phyloP scores from a whole-genome alignment of 2,113 vertebrate species.

The Okapia johnstoni region DNA sequence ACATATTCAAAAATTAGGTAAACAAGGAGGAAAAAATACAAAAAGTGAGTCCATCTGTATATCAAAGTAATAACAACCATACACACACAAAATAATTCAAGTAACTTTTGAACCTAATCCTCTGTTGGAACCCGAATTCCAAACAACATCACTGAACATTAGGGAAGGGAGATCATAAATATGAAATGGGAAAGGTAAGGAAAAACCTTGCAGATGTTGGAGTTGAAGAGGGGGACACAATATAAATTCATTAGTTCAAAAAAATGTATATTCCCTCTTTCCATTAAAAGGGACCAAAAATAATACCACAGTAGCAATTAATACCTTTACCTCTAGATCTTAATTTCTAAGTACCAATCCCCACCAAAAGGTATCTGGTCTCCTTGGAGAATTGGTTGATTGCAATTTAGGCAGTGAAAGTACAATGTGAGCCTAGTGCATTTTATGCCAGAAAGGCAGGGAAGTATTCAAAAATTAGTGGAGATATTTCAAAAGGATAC shows the following conservation, averaged over 20 bases:
- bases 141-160: background rate
- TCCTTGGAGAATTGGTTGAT: background rate
- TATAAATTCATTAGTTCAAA: background rate
- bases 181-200: background rate
- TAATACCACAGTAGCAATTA: background rate
- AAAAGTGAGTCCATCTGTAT: background rate
- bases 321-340: background rate
- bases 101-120: background rate
- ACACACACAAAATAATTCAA: background rate
- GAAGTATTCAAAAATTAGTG: background rate
- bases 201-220: background rate
- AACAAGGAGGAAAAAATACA: background rate
- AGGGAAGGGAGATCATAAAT: background rate
- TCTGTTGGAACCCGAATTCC: background rate
- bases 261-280: background rate
- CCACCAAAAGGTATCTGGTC: background rate
- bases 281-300: background rate
- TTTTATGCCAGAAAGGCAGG: background rate
- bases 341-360: background rate
- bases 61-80: background rate
- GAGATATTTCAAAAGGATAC: background rate
- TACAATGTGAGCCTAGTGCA: background rate
- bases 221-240: background rate
- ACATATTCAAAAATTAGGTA: slow-evolving; percentile 24
- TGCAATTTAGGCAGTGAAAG: background rate